phyloP scores from a whole-genome alignment of 2,797 vertebrate species.

The Ctenochaetus hawaiiensis region DNA sequence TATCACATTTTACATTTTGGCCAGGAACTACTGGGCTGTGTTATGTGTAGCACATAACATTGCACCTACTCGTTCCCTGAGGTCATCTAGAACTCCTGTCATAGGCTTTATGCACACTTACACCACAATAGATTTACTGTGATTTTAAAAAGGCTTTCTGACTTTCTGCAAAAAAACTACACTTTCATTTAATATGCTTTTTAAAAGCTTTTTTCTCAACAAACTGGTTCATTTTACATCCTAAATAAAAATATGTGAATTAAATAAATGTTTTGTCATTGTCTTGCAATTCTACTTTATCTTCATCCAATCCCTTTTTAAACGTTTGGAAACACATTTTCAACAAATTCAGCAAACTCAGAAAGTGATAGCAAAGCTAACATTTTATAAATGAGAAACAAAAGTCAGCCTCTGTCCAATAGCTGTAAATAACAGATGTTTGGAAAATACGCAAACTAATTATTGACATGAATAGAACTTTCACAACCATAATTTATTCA shows the following conservation, averaged over 20 bases:
- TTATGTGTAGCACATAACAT: not conserved
- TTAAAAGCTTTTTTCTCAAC: not conserved
- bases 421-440: slow-evolving; percentile 20
- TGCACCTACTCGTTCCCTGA: not conserved
- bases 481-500: slow-evolving; percentile 25
- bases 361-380: not conserved
- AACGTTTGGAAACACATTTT: not conserved
- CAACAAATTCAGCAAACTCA: not conserved
- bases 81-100: not conserved
- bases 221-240: not conserved
- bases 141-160: not conserved
- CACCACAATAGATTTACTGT: not conserved
- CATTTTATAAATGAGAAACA: not conserved
- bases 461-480: slow-evolving; percentile 34
- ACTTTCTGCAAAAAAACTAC: not conserved
- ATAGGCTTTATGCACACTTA: not conserved
- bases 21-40: not conserved
- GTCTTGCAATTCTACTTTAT: no score
- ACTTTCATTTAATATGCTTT: not conserved
- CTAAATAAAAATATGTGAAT: slow-evolving; percentile 5
- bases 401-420: not conserved
- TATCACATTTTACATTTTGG: not conserved
- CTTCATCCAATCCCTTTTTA: not conserved
- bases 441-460: slow-evolving; percentile 29
- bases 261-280: not conserved